Percentiles rank a stretch among this genome's conserved stretches.
Conservation (phyloP, 2,113 vertebrate species). For the Seriola dumerili region DNA sequence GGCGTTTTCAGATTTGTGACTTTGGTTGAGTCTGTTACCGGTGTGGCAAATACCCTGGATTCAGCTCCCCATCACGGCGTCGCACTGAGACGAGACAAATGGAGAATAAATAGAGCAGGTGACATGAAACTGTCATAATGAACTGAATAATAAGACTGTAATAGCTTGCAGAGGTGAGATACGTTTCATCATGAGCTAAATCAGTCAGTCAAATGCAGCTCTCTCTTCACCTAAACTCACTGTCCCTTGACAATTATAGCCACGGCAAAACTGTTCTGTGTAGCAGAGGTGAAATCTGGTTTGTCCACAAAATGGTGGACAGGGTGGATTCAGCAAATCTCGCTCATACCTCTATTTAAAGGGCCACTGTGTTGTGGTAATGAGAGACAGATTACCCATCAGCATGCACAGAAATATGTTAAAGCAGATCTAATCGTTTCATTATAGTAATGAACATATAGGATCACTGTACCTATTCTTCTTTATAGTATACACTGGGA, state of each 20-base stretch:
- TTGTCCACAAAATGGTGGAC: not conserved
- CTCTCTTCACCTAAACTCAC: not conserved
- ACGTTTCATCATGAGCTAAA: slow-evolving; percentile 20
- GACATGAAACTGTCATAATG: slow-evolving; percentile 17
- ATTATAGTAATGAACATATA: not conserved
- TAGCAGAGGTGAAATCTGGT: not conserved
- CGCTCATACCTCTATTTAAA: slow-evolving; percentile 5
- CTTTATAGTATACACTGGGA: not conserved
- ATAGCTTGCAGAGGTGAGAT: slow-evolving; percentile 20
- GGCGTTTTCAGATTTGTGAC: not conserved
- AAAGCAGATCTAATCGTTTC: not conserved
- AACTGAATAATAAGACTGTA: slow-evolving; percentile 22
- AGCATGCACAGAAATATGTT: not conserved
- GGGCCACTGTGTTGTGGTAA: not conserved
- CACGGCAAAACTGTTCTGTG: not conserved
- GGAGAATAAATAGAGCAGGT: slow-evolving; percentile 19
- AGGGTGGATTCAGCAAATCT: not conserved
- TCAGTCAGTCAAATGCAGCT: slow-evolving; percentile 19
- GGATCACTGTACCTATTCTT: slow-evolving; percentile 14
- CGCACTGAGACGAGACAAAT: slow-evolving; percentile 6
- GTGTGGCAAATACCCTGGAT: not conserved
- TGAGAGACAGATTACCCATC: not conserved
- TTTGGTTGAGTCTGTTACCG: not conserved
- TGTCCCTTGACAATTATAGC: not conserved
- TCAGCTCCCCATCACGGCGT: not conserved